A percentile compares a stretch with the other conserved stretches of the same genome.
phyloP scores from a whole-genome alignment of 2,113 vertebrate genomes.

The Lepisosteus osseus region DNA sequence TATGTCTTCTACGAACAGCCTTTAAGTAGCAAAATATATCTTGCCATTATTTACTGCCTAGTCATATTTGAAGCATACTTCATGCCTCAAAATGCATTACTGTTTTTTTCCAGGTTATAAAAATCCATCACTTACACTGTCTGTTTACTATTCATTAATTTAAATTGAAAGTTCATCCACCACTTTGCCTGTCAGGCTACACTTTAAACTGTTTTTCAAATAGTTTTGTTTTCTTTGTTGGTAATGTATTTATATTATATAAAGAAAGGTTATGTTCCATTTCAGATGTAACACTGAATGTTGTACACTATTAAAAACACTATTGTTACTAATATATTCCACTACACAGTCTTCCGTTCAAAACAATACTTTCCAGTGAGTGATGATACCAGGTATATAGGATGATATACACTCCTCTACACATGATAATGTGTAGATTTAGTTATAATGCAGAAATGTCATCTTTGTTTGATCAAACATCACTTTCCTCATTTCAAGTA shows the following conservation, averaged over 20 bases:
- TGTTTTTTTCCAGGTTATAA: neutral
- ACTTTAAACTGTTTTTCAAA: too few relatives aligned
- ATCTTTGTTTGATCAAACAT: neutral
- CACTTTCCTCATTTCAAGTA: constrained; percentile 28
- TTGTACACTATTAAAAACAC: too few relatives aligned
- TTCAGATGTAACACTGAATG: neutral
- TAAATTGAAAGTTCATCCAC: neutral
- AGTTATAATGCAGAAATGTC: neutral
- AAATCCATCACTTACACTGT: neutral
- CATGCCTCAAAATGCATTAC: neutral
- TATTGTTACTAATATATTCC: too few relatives aligned
- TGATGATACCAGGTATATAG: too few relatives aligned
- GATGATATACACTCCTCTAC: too few relatives aligned
- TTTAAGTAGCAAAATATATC: neutral
- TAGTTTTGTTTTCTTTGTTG: neutral
- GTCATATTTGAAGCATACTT: constrained; percentile 14
- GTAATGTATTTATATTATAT: neutral
- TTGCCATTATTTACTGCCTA: constrained; percentile 18
- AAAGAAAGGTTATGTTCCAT: neutral
- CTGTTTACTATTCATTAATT: neutral
- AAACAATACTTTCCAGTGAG: too few relatives aligned
- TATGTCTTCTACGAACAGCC: neutral
- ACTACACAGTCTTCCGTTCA: too few relatives aligned
- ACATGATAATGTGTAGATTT: too few relatives aligned
- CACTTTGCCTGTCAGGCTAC: too few relatives aligned